These are phyloP conservation scores for Sebastes taczanowskii DNA, from an alignment of 2,797 vertebrate genomes.

Conservation along the genomic window DNA sequence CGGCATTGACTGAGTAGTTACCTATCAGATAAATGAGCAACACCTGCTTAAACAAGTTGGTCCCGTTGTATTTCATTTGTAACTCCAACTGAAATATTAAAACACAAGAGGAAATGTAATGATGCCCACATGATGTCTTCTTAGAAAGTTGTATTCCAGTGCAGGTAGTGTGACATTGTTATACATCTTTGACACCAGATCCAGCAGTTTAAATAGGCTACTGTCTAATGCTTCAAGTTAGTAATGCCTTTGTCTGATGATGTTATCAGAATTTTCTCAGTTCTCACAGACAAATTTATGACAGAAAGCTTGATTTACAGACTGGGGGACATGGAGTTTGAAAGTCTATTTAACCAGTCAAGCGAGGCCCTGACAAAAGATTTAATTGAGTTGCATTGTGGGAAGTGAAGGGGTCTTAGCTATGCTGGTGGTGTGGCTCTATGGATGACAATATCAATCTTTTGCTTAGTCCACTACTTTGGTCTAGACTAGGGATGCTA, in stretches of 20 bases:
- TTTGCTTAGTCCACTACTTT: not conserved
- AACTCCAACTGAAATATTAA: not conserved
- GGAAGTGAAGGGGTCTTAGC: not conserved
- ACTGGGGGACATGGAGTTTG: not conserved
- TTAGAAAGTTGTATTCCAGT: not conserved
- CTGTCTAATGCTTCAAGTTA: no score
- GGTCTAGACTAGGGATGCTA: not conserved
- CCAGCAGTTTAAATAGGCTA: not conserved
- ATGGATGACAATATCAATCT: not conserved
- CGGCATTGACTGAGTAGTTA: not conserved
- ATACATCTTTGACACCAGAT: not conserved
- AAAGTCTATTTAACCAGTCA: not conserved
- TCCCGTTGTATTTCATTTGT: not conserved
- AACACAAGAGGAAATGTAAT: no score
- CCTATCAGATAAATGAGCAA: not conserved
- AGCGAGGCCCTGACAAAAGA: not conserved
- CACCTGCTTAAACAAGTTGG: not conserved
- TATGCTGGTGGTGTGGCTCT: not conserved
- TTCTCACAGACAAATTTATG: not conserved
- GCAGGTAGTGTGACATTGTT: not conserved
- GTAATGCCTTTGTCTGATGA: no score
- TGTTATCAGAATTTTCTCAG: no score
- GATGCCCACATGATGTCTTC: not conserved
- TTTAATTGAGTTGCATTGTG: not conserved
- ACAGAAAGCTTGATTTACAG: not conserved